Base-by-base conservation (phyloP, 1,140 invertebrate species). In the Argopecten irradians region DNA sequence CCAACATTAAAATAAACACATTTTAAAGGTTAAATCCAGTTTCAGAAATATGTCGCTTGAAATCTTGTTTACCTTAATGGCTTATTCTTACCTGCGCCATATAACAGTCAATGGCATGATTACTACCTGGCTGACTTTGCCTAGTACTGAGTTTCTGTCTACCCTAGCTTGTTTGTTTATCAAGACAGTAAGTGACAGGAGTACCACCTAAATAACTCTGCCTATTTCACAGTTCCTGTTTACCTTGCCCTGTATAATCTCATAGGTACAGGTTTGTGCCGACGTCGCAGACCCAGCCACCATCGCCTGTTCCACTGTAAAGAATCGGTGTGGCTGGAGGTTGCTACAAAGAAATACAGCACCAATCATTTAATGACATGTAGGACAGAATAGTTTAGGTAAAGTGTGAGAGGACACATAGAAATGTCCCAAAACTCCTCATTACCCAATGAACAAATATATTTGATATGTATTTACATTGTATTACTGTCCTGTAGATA, bases 301-400 rank as follows among this genome's bases (percentile, higher is more conserved):
- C 28, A 97, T 96, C 94, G 97, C 97, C 94, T 98, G 97, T 94
- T 98, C 97, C 55, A 98, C 95, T 9, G 97, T 97, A 93, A 97
- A 97, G 83, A 98, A 96, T 87, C 97, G 96, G 94, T 97, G 97
- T 82, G 97, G 96, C 87, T 97, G 96, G 84, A 96, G 95, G 91
- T 96, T 95, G 94, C 97, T 97, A 92, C 97, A 97, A 92, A 41
- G 34, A 91, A 43, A n/a, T n/a, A n/a, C n/a, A n/a, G n/a, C n/a
- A n/a, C n/a, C n/a, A n/a, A n/a, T n/a, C n/a, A n/a, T n/a, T 71
- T 71, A 71, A 71, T 71, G 5, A 71, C 32, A 71, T 71, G 22
- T 71, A 0, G 22, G 11, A 5, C 11, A 5, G 11, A 19, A 55
- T 55, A 55, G 32, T 28, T n/a, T 2, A 71, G 22, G 22, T 71